phyloP scores from a whole-genome alignment of 2,888 invertebrate species.

The Mamestra brassicae region DNA sequence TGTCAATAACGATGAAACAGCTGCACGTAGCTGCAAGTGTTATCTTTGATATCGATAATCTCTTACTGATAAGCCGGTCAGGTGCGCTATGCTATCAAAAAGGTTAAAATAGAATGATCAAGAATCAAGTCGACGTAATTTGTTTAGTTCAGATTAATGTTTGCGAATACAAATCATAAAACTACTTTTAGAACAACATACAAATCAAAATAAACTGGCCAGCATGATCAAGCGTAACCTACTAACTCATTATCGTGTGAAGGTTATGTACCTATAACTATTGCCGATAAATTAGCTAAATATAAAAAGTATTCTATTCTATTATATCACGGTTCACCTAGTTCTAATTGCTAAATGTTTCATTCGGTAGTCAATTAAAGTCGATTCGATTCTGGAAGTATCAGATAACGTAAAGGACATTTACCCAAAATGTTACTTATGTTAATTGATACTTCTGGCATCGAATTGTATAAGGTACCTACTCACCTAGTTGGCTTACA shows the following conservation, averaged over 20 bases:
- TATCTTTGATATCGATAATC: constrained; percentile 36
- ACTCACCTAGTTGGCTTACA: not conserved
- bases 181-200: constrained; percentile 29
- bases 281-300: not conserved
- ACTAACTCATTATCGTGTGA: constrained; percentile 25
- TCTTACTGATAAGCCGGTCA: constrained; percentile 34
- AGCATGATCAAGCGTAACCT: constrained; percentile 23
- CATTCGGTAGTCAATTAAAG: not conserved
- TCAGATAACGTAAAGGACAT: no score
- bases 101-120: constrained; percentile 13
- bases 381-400: no score
- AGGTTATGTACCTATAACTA: constrained; percentile 7
- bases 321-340: not conserved
- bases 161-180: constrained; percentile 29
- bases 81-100: not conserved
- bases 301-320: no score
- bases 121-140: constrained; percentile 18
- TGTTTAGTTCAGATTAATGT: constrained; percentile 22
- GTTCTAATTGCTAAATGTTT: not conserved
- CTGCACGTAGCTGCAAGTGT: constrained; percentile 52
- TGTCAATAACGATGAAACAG: constrained; percentile 29
- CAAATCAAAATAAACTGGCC: constrained; percentile 42
- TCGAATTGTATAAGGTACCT: no score
- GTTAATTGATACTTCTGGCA: no score
- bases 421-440: no score